Base-by-base conservation (phyloP, 2,888 invertebrate species). In the Parnassius apollo region DNA sequence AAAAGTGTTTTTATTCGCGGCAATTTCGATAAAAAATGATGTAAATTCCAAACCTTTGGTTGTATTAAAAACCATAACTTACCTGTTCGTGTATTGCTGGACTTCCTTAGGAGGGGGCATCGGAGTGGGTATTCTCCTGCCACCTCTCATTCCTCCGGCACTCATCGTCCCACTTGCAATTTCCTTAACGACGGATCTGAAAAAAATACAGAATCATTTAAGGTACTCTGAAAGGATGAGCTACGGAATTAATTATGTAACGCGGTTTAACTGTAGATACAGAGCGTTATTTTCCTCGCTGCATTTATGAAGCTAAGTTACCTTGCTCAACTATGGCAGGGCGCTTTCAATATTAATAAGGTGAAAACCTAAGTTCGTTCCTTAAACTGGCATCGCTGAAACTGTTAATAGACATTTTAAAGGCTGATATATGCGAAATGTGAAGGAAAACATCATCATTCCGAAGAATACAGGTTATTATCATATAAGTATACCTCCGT, bases 81-180 rank as follows among this genome's bases (percentile, higher is more conserved):
- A 83, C 82, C 82, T 78, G 68, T 72, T 74, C 57, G 74, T 63
- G 65, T 78, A 73, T 49, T 49, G 44, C 56, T 61, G 67, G 25
- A 44, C 65, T 45, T 81, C 83, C 69, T 76, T 86, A 42, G 89
- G 86, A 51, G 90, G 89, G 12, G 91, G 91, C 90, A 91, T 88
- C 9, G 91, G 91, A 62, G 91, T 91, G 73, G 91, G 91, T 65
- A 91, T 82, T 70, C 91, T 76, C 74, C 91, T 73, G 57, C 89
- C 88, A 70, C 89, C 88, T 72, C 76, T 78, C 73, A 77, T 71
- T 65, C 81, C 80, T 65, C 69, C 69, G 74, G 76, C 81, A 76
- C 83, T 88, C 90, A 90, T 89, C 75, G 71, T 72, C 68, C 64
- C 75, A 67, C 58, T 69, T 50, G 42, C 72, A 66, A 71, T 72